A percentile compares a stretch with the other conserved stretches of the same genome.
Evolutionary conservation across 2,113 vertebrate species (phyloP).

Genomic region (Natator depressus): DNA sequence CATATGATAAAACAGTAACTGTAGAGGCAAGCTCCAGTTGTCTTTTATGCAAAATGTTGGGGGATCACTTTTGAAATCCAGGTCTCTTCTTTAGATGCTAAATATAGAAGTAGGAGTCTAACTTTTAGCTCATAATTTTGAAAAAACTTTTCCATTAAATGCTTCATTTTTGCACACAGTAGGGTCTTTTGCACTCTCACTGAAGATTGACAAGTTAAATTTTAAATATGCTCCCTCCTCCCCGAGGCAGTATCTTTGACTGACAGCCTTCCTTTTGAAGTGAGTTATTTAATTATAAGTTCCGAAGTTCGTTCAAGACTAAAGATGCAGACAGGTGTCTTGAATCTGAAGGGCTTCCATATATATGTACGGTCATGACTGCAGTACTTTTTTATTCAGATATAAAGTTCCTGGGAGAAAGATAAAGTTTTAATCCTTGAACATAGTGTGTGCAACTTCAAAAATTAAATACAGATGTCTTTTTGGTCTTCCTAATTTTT

Average conservation of each 20-base stretch:
- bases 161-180: not conserved
- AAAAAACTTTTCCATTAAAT: slow-evolving; percentile 5
- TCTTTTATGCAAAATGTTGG: not conserved
- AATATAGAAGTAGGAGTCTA: not conserved
- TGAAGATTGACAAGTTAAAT: slow-evolving; percentile 16
- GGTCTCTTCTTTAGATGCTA: slow-evolving; percentile 2
- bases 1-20: not conserved
- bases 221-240: slow-evolving; percentile 27
- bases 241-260: slow-evolving; percentile 7
- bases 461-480: not conserved
- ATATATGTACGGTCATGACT: not conserved
- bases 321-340: not conserved
- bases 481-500: not conserved
- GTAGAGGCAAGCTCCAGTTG: not conserved
- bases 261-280: slow-evolving; percentile 42
- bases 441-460: not conserved
- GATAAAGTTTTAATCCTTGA: not conserved
- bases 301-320: slow-evolving; percentile 34
- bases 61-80: not conserved
- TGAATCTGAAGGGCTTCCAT: not conserved
- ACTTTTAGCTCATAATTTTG: not conserved
- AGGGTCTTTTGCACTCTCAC: slow-evolving; percentile 36
- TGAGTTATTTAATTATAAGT: slow-evolving; percentile 25
- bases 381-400: not conserved
- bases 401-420: not conserved